A percentile compares a stretch with the other conserved stretches of the same genome.
These are phyloP conservation scores for Drosophila tsacasi DNA, from an alignment of 1,140 invertebrate species.

Conservation along the genomic window DNA sequence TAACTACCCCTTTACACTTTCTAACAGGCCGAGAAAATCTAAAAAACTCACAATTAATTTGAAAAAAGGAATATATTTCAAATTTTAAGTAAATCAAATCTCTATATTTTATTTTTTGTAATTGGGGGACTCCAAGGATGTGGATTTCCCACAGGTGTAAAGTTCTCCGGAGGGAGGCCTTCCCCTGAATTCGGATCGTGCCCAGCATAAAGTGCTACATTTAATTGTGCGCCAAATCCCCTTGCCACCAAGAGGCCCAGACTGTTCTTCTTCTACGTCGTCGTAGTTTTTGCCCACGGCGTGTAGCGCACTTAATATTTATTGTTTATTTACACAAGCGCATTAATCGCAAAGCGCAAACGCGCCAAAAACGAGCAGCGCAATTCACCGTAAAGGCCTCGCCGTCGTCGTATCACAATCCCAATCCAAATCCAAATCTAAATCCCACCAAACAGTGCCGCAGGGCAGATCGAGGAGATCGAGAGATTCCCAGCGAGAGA, in stretches of 20 bases:
- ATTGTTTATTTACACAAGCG: slow-evolving; percentile 83
- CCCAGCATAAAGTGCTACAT: slow-evolving; percentile 67
- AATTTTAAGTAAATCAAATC: background rate
- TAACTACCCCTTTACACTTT: background rate
- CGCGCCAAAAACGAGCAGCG: slow-evolving; percentile 75
- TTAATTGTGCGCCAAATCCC: slow-evolving; percentile 67
- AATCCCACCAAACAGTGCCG: slow-evolving; percentile 16
- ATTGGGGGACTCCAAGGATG: background rate
- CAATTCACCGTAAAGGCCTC: slow-evolving; percentile 67
- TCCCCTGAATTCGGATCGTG: slow-evolving; percentile 41
- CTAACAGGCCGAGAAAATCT: background rate
- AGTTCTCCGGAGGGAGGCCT: slow-evolving; percentile 13
- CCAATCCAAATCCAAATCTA: slow-evolving; percentile 20
- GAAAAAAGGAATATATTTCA: background rate
- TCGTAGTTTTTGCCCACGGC: slow-evolving; percentile 51
- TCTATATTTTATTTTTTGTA: too few relatives aligned
- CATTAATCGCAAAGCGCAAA: slow-evolving; percentile 80
- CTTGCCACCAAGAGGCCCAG: background rate
- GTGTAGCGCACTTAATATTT: slow-evolving; percentile 80
- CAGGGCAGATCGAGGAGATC: slow-evolving; percentile 15
- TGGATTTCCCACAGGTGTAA: slow-evolving; percentile 3
- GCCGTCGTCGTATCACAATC: slow-evolving; percentile 25
- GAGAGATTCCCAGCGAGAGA: slow-evolving; percentile 28
- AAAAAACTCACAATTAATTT: too few relatives aligned
- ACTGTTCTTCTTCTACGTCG: slow-evolving; percentile 41